phyloP scores from a whole-genome alignment of 2,797 vertebrate genomes.

The Coendou prehensilis region DNA sequence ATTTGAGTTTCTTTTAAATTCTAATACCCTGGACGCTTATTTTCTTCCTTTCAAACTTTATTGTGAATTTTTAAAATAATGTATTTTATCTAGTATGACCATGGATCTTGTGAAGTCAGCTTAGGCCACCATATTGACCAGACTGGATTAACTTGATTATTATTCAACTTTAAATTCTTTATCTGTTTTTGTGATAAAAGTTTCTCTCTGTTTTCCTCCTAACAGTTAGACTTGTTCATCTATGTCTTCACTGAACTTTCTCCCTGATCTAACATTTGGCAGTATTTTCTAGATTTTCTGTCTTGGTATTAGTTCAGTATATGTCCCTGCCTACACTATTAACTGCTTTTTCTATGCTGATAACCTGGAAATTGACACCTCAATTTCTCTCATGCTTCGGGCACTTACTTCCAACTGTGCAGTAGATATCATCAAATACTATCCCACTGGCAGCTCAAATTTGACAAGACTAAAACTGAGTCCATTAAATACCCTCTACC shows the following conservation, averaged over 20 bases:
- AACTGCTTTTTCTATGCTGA: constrained; percentile 9
- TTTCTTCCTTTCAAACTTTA: background rate
- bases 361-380: constrained; percentile 65
- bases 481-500: background rate
- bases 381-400: constrained; percentile 36
- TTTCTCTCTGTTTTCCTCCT: background rate
- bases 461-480: constrained; percentile 5
- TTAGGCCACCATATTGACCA: background rate
- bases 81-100: background rate
- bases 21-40: background rate
- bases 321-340: background rate
- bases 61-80: background rate
- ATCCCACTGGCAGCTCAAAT: constrained; percentile 39
- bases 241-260: background rate
- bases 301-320: background rate
- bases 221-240: background rate
- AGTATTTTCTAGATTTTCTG: background rate
- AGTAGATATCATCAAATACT: constrained; percentile 16
- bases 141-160: background rate
- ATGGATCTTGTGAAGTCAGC: background rate
- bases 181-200: background rate
- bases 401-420: constrained; percentile 45
- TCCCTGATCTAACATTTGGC: background rate
- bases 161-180: background rate
- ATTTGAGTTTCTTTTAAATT: constrained; percentile 35